Evolutionary conservation across 2,113 vertebrate species (phyloP).

Genomic region (Sturnira hondurensis): DNA sequence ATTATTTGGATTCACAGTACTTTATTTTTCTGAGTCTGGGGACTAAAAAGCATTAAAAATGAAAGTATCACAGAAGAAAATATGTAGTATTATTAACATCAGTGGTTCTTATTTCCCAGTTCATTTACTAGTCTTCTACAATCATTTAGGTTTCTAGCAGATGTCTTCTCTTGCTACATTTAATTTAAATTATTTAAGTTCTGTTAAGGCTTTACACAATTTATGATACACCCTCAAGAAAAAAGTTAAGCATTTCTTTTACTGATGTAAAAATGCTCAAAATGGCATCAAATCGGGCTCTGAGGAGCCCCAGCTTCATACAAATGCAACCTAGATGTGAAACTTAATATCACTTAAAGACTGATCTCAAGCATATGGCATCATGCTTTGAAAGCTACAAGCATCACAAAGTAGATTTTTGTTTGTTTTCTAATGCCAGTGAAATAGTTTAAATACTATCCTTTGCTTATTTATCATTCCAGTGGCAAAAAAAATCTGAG

Average conservation of each 20-base stretch:
- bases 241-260: neutral
- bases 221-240: neutral
- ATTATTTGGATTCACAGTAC: neutral
- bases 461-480: neutral
- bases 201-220: neutral
- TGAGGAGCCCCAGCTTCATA: neutral
- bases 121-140: neutral
- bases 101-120: neutral
- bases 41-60: neutral
- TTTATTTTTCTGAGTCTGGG: neutral
- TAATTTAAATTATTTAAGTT: slow-evolving; percentile 20
- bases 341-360: neutral
- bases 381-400: neutral
- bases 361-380: neutral
- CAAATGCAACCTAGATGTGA: neutral
- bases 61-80: neutral
- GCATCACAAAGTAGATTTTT: neutral
- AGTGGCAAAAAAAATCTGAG: neutral
- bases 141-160: neutral
- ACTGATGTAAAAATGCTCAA: neutral
- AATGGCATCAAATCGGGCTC: neutral
- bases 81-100: neutral
- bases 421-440: neutral
- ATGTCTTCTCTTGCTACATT: neutral
- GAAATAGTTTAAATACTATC: neutral